Base-by-base conservation (phyloP, 2,113 vertebrate species). In the Gopherus evgoodei region DNA sequence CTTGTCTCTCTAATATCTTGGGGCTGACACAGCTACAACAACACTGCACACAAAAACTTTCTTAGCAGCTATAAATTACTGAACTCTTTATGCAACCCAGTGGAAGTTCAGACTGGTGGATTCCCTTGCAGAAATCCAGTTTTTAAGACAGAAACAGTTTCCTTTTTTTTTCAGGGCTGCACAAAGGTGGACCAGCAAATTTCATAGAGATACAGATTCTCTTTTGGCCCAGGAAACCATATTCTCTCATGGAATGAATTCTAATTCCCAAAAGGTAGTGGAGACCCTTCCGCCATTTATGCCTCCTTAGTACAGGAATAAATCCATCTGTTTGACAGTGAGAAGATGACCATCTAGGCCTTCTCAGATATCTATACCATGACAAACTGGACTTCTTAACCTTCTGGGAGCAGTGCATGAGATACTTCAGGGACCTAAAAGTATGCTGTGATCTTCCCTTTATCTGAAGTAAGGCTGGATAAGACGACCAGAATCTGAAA, bases 401-500 rank as follows among this genome's bases (percentile, higher is more conserved):
- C 44, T 69, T 10, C 31, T 35, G 57, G 49, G 19, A 86, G 78
- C 38, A 56, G 14, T 25, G 75, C 57, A 87, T n/a, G 53, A 76
- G 29, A 57, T 2, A 91, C 78, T 54, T 93, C 14, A 81, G 44
- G 31, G 27, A 25, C 81, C 7, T 62, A 27, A 24, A 65, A 0
- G 0, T 8, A 90, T 29, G 49, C 27, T 54, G 65, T 31, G 11
- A 81, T 90, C 17, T 79, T 94, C 52, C 16, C 85, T 88, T 72
- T 22, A 84, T 88, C 88, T 84, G 53, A 42, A 19, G 75, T 83
- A 69, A 5, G 83, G 94, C 50, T 53, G 17, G 91, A n/a, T 86
- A 59, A 59, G 88, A 86, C 35, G 76, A 17, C 86, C n/a, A 59
- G 25, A 75, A 90, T 84, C n/a, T 86, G 86, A 95, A 89, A 90